Conservation (phyloP, 2,888 invertebrate genomes). For the Oscheius onirici region DNA sequence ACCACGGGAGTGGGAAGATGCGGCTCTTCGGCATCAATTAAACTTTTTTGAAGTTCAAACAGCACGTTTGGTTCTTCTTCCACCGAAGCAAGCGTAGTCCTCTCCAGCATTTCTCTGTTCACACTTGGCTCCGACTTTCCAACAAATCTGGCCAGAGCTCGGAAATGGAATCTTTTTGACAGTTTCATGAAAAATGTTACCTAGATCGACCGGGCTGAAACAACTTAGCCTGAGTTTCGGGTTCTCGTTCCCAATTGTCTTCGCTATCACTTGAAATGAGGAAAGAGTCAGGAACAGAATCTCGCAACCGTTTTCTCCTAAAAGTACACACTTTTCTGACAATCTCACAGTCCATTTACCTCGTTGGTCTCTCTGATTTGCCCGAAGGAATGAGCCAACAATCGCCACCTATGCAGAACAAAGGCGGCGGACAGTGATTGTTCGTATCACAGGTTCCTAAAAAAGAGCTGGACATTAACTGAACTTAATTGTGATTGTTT, state of each 20-base stretch:
- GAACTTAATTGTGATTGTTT: background rate
- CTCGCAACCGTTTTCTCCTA: constrained; percentile 10
- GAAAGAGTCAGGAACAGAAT: constrained; percentile 34
- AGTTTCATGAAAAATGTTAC: background rate
- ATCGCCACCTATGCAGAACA: constrained; percentile 49
- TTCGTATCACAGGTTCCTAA: constrained; percentile 47
- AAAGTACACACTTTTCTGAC: background rate
- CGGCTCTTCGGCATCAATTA: background rate
- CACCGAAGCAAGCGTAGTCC: constrained; percentile 11
- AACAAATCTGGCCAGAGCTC: constrained; percentile 8
- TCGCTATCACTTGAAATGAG: constrained; percentile 22
- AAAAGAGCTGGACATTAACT: background rate
- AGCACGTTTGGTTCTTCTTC: background rate
- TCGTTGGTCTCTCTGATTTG: constrained; percentile 35
- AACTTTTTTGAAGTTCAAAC: background rate
- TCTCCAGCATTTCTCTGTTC: constrained; percentile 11
- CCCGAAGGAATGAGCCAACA: constrained; percentile 42
- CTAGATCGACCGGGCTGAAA: background rate
- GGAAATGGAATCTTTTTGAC: background rate
- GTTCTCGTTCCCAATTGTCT: constrained; percentile 15
- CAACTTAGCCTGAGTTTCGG: background rate
- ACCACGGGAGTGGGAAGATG: background rate
- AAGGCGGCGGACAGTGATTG: constrained; percentile 43
- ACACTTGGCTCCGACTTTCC: background rate
- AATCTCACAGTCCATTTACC: background rate